phyloP scores from a whole-genome alignment of 2,113 vertebrate species.

The Lagopus leucura region DNA sequence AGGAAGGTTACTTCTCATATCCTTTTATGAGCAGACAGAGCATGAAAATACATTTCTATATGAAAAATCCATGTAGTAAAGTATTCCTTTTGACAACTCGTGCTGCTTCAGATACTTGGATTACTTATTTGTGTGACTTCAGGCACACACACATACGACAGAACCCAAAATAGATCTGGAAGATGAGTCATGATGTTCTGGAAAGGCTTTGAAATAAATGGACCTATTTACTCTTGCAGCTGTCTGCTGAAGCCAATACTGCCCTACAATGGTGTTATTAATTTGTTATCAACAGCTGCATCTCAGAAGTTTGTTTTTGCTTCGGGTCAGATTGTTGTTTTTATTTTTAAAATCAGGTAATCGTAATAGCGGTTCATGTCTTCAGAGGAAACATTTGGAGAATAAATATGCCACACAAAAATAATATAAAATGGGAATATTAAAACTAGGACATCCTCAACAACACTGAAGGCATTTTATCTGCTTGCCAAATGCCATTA shows the following conservation, averaged over 20 bases:
- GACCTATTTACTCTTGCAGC: conserved; percentile 53
- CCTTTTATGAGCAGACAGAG: conserved; percentile 27
- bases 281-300: conserved; percentile 42
- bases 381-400: background rate
- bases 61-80: background rate
- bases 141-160: conserved; percentile 2
- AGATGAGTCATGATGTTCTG: conserved; percentile 66
- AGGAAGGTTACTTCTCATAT: conserved; percentile 27
- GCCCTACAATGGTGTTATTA: conserved; percentile 46
- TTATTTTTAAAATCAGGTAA: background rate
- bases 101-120: background rate
- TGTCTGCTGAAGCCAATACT: conserved; percentile 35
- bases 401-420: background rate
- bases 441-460: background rate
- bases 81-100: background rate
- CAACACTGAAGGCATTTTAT: background rate
- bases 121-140: conserved; percentile 52
- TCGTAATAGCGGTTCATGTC: background rate
- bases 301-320: conserved; percentile 29
- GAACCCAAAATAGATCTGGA: conserved; percentile 47
- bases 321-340: background rate
- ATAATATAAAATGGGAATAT: background rate
- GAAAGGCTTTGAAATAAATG: conserved; percentile 69
- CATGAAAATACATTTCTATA: background rate
- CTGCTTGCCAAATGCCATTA: background rate